Evolutionary conservation across 2,797 vertebrate genomes (phyloP).

Genomic region (Rhyacichthys aspro): DNA sequence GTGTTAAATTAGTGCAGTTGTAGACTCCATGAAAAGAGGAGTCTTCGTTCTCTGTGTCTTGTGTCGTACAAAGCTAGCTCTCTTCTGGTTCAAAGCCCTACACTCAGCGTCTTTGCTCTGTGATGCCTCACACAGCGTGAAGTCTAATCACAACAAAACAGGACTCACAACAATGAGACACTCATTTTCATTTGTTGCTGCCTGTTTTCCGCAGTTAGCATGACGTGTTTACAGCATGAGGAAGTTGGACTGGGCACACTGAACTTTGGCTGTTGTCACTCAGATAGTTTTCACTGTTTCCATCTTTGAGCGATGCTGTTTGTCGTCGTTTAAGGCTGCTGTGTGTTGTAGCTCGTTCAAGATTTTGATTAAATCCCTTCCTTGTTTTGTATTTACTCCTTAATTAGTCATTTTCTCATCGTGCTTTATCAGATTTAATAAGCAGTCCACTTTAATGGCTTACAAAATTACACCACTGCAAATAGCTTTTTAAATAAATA

Average conservation of each 20-base stretch:
- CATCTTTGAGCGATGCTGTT: constrained; percentile 13
- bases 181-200: constrained; percentile 37
- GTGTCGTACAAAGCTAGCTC: neutral
- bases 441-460: constrained; percentile 5
- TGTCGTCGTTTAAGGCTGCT: constrained; percentile 16
- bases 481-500: constrained; percentile 3
- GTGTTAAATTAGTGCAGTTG: neutral
- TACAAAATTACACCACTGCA: constrained; percentile 28
- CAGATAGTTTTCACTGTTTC: neutral
- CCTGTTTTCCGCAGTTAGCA: constrained; percentile 1
- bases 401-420: neutral
- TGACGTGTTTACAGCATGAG: neutral
- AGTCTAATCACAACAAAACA: constrained; percentile 42
- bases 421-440: constrained; percentile 18
- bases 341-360: constrained; percentile 12
- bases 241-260: neutral
- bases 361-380: too few species aligned
- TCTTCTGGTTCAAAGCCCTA: constrained; percentile 8
- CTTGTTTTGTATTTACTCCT: constrained; percentile 1
- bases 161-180: constrained; percentile 3
- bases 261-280: constrained; percentile 18
- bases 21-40: neutral
- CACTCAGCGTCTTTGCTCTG: constrained; percentile 12
- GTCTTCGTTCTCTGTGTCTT: neutral
- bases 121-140: constrained; percentile 10